Conservation (phyloP, 1,140 invertebrate species). For the Eciton burchellii region DNA sequence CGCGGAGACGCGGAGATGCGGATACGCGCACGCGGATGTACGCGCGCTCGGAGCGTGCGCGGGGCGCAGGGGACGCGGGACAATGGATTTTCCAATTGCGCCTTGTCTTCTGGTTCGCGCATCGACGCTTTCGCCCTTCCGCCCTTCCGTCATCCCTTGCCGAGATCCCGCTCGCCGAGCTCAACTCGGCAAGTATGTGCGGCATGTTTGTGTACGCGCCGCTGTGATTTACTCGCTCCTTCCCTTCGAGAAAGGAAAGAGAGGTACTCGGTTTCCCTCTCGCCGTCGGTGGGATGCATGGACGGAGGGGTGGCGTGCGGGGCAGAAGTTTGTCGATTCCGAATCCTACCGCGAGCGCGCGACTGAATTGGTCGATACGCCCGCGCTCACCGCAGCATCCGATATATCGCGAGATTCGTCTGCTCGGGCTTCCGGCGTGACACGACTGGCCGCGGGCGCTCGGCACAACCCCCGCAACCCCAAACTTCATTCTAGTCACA, state of each 20-base stretch:
- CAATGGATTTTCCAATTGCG: constrained; percentile 67
- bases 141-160: constrained; percentile 51
- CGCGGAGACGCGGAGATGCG: not conserved
- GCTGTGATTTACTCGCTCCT: constrained; percentile 79
- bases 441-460: constrained; percentile 63
- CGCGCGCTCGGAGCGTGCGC: no score
- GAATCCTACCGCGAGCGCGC: constrained; percentile 59
- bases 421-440: constrained; percentile 61
- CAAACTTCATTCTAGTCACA: constrained; percentile 72
- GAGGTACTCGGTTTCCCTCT: constrained; percentile 47
- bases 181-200: constrained; percentile 80
- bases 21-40: not conserved
- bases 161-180: constrained; percentile 61
- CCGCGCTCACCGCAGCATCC: constrained; percentile 13
- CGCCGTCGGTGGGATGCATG: constrained; percentile 13
- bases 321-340: constrained; percentile 79
- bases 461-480: constrained; percentile 46
- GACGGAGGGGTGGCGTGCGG: constrained; percentile 32
- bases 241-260: constrained; percentile 55
- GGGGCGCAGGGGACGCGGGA: not conserved
- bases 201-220: constrained; percentile 78
- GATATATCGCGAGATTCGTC: constrained; percentile 60
- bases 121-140: constrained; percentile 31
- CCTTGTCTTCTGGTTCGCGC: constrained; percentile 62
- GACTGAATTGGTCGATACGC: constrained; percentile 76